Base-by-base conservation (phyloP, 2,113 vertebrate species). In the Pygoscelis antarcticus region DNA sequence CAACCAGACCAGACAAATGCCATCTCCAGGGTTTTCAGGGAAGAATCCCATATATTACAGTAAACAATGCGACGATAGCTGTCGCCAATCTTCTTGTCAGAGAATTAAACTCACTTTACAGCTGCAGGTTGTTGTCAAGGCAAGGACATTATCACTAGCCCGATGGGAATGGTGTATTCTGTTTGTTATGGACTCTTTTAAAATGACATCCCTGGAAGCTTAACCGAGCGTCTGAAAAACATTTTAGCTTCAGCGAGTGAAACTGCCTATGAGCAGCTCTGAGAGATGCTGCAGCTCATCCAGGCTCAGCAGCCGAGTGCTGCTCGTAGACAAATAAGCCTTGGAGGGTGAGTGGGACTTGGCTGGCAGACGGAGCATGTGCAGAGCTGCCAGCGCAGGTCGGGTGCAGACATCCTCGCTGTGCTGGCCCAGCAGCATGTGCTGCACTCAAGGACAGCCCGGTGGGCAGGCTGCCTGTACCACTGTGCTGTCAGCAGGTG, bases 341-440 rank as follows among this genome's bases (percentile, higher is more conserved):
- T 96, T 83, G 64, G 93, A 91, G 95, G 83, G 97, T 81, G 97
- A 97, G 97, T 95, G 96, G 96, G 97, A 96, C 91, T 92, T 61
- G 84, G 86, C 81, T 47, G 92, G 76, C 93, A 58, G 64, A 98
- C 96, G 7, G 98, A 98, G 99, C 99, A 99, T 99, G 98, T 98
- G 98, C 98, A 36, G 88, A 96, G 95, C 97, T 78, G 96, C 54
- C 92, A 57, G 76, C 80, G 85, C 97, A 94, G 96, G 80, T 78
- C 54, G 87, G 87, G 68, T 83, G 91, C 71, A 13, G 91, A 68
- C 84, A 62, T 90, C 76, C 54, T 89, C 22, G 15, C 93, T 79
- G 80, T 44, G 89, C 68, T 29, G 58, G 44, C 72, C 25, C 61
- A 76, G 47, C 32, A 21, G 90, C 93, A 89, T 87, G 72, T 66